Conservation (phyloP, 2,888 invertebrate genomes). For the Mongoloraphidia duomilia region DNA sequence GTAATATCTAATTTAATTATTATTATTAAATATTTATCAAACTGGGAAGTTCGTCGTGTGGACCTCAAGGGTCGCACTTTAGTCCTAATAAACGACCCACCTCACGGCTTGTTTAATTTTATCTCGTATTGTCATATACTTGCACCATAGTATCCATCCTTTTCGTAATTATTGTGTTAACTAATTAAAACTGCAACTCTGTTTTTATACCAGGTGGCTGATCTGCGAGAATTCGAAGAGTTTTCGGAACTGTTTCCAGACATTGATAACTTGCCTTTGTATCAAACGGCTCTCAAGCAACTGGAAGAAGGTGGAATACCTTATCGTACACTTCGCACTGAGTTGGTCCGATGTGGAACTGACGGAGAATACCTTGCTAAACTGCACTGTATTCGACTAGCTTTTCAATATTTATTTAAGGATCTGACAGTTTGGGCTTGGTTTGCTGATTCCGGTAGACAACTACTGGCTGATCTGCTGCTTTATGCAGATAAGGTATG, state of each 20-base stretch:
- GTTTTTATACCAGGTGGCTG: slow-evolving; percentile 50
- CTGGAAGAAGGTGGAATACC: slow-evolving; percentile 61
- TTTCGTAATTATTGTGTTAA: not conserved
- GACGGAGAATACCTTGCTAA: slow-evolving; percentile 94
- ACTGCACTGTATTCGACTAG: slow-evolving; percentile 80
- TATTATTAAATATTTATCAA: too few relatives aligned
- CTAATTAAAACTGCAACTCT: not conserved
- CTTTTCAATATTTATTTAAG: slow-evolving; percentile 66
- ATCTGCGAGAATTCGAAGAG: slow-evolving; percentile 79
- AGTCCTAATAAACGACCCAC: too few relatives aligned
- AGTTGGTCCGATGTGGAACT: slow-evolving; percentile 72
- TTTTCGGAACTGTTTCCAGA: slow-evolving; percentile 61
- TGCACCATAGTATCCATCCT: too few relatives aligned
- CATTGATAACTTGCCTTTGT: slow-evolving; percentile 67
- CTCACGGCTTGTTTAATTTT: too few relatives aligned
- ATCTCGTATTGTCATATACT: too few relatives aligned
- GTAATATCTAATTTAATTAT: too few relatives aligned
- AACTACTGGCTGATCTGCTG: slow-evolving; percentile 76
- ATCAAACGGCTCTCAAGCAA: slow-evolving; percentile 71
- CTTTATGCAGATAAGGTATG: slow-evolving; percentile 72
- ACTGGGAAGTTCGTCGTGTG: too few relatives aligned
- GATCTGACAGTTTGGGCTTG: slow-evolving; percentile 56
- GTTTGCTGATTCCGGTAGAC: slow-evolving; percentile 78
- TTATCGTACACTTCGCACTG: slow-evolving; percentile 61
- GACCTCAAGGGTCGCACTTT: too few relatives aligned